Evolutionary conservation across 2,888 invertebrate genomes (phyloP).

Genomic region (Drosophila affinis): DNA sequence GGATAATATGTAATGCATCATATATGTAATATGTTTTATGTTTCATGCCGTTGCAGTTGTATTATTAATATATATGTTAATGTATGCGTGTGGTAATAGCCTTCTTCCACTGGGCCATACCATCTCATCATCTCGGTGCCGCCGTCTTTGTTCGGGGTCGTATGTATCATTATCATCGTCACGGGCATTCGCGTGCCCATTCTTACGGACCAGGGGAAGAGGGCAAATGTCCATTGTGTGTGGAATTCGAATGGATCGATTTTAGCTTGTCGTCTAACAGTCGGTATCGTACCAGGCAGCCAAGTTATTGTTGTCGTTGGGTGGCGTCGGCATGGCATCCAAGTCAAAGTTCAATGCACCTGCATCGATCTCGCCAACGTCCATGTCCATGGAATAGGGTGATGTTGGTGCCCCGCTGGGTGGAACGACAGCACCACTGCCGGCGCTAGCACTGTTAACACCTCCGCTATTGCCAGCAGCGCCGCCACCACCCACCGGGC

Average conservation of each 20-base stretch:
- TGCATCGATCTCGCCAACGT: constrained; percentile 90
- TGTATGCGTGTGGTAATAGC: constrained; percentile 27
- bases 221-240: background rate
- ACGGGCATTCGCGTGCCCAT: background rate
- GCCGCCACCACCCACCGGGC: constrained; percentile 81
- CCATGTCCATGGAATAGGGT: constrained; percentile 94
- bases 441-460: constrained; percentile 50
- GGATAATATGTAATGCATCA: constrained; percentile 65
- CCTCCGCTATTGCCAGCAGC: constrained; percentile 60
- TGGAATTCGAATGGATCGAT: constrained; percentile 50
- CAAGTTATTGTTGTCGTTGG: constrained; percentile 94
- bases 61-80: constrained; percentile 46
- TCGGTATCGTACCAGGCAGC: constrained; percentile 99
- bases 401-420: constrained; percentile 84
- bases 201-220: background rate
- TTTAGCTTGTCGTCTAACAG: constrained; percentile 85
- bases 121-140: background rate
- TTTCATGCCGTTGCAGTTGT: constrained; percentile 23
- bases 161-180: background rate
- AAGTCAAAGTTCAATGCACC: constrained; percentile 91
- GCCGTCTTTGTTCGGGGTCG: background rate
- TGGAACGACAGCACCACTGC: constrained; percentile 75
- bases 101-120: constrained; percentile 24
- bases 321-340: constrained; percentile 91
- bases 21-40: constrained; percentile 42